Evolutionary conservation across 2,113 vertebrate species (phyloP), one percentile per base, ranked within the genome.

Genomic region (Tychaedon coryphoeus): DNA sequence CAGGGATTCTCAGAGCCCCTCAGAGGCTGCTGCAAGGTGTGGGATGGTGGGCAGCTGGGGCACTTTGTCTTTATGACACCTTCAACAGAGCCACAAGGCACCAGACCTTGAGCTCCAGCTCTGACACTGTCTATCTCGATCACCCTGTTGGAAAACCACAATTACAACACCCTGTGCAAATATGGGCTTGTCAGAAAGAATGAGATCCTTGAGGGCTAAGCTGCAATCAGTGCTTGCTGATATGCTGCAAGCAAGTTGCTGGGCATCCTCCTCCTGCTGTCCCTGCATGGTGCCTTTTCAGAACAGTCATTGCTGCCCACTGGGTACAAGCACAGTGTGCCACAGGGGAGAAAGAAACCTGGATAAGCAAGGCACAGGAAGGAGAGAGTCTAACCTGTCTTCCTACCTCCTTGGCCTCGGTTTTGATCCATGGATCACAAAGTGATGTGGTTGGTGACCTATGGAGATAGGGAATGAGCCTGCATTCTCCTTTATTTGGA

Each of bases 21-120:
- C 33, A 72, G 70, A 43, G 51, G 34, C 12, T 78, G 56, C 29
- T 84, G 43, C 19, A 29, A 74, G 65, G 14, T 4, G 6, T 25
- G 28, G 58, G 19, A 70, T 5, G 5, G 8, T 57, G 15, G 17
- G 28, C 34, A 92, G 57, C 31, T 45, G 43, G n/a, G 10, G 1
- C 3, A 76, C 33, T 48, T 24, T 53, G n/a, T n/a, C 51, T 57
- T n/a, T 1, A 38, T 50, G 20, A 45, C 0, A 0, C 22, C 31
- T 76, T 70, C 64, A 70, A 36, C 45, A 79, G 58, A 56, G 26
- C 24, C 60, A 53, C 45, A 34, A 69, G 25, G 53, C 62, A 57
- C 14, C 4, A 15, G 54, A 26, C n/a, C 88, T 54, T 33, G 64
- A 73, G 60, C 51, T 83, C 34, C 88, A 56, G 60, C 10, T 40